Base-by-base conservation (phyloP, 2,888 invertebrate species). In the Zhuqinia jingwanae region DNA sequence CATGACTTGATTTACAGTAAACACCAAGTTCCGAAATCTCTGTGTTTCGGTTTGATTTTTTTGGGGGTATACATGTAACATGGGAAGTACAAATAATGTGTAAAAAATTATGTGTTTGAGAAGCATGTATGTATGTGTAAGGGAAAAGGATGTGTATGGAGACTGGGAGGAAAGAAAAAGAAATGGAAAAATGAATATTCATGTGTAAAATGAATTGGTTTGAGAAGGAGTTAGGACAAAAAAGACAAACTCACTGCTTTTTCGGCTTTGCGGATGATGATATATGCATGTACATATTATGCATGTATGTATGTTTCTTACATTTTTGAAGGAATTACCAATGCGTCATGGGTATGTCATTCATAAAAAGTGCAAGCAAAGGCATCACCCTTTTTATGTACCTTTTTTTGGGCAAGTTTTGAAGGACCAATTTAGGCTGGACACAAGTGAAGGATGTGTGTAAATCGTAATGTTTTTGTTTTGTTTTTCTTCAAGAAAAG, bases 241-340 rank as follows among this genome's bases (percentile, higher is more conserved):
- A 63, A 27, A 2, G 25, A 60, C 25, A 60, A 63, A 63, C n/a
- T 30, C 63, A n/a, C 13, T 30, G n/a, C 17, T 8, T 63, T 15
- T 63, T 30, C 13, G 20, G 22, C n/a, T 70, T 47, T 75, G 50
- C 27, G 25, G 50, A 22, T 30, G 17, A 36, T 45, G 20, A 5
- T 1, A 58, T n/a, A n/a, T n/a, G n/a, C n/a, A n/a, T n/a, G n/a
- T n/a, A n/a, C n/a, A n/a, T n/a, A n/a, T n/a, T n/a, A n/a, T n/a
- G n/a, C n/a, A n/a, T n/a, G n/a, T n/a, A n/a, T n/a, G n/a, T n/a
- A n/a, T n/a, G n/a, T n/a, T n/a, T n/a, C 3, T 36, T 27, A 25
- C 60, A 78, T 60, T 63, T 78, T 63, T 22, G n/a, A 36, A 42
- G 78, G 78, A 78, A 78, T 58, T 36, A 63, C 78, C 78, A 22